These are phyloP conservation scores for Druon quercuslanigerum DNA, from an alignment of 1,140 invertebrate genomes.

Conservation along the genomic window DNA sequence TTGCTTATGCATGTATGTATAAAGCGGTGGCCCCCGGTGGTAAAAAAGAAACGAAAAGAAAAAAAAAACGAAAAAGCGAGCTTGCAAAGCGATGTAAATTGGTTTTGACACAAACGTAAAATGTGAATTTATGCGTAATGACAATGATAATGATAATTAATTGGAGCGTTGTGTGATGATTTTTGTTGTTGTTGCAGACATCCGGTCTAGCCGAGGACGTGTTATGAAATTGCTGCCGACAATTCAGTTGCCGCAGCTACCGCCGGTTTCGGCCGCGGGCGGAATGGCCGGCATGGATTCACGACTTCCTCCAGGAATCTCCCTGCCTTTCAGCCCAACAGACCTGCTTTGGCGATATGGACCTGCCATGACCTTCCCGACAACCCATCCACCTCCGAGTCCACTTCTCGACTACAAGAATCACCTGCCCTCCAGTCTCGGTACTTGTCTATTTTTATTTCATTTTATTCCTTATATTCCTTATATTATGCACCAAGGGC, in stretches of 20 bases:
- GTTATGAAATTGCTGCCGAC: slow-evolving; percentile 82
- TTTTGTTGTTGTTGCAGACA: slow-evolving; percentile 52
- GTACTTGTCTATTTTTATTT: slow-evolving; percentile 67
- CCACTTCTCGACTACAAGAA: slow-evolving; percentile 90
- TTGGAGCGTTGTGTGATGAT: background rate
- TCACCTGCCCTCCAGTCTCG: slow-evolving; percentile 85
- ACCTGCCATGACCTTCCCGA: slow-evolving; percentile 81
- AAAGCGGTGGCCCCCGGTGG: too few species aligned
- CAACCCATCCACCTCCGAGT: slow-evolving; percentile 80
- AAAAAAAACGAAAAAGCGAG: background rate
- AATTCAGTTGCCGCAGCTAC: slow-evolving; percentile 77
- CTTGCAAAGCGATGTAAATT: background rate
- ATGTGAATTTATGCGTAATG: slow-evolving; percentile 9
- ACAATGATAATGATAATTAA: background rate
- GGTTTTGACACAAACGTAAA: background rate
- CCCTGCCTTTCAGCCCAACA: slow-evolving; percentile 82
- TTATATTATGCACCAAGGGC: too few species aligned
- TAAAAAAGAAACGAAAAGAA: too few species aligned
- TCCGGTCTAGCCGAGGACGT: slow-evolving; percentile 50
- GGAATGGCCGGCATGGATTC: slow-evolving; percentile 76
- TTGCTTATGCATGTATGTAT: background rate
- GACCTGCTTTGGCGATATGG: slow-evolving; percentile 89
- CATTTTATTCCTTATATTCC: too few species aligned
- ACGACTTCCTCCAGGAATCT: slow-evolving; percentile 80
- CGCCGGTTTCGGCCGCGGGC: slow-evolving; percentile 77